These are phyloP conservation scores for Phalacrocorax aristotelis DNA, from an alignment of 2,113 vertebrate genomes.

Conservation along the genomic window DNA sequence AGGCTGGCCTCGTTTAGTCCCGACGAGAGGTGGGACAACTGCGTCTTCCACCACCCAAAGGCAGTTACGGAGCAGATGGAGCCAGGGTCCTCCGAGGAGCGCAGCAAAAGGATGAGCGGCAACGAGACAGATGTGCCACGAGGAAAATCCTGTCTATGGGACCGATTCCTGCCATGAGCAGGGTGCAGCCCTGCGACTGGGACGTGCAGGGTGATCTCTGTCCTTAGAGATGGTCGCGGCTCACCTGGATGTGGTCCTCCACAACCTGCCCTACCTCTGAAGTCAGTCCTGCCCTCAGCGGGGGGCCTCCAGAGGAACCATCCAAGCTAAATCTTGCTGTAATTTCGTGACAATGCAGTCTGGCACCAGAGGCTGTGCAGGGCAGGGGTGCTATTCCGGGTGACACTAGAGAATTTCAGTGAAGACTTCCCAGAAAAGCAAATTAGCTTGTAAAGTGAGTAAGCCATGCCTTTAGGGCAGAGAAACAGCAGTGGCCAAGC, in stretches of 20 bases:
- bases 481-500: neutral
- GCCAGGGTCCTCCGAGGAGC: neutral
- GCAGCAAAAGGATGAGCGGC: neutral
- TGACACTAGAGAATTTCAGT: neutral
- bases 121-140: accelerated
- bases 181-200: accelerated
- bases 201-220: neutral
- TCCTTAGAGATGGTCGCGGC: neutral
- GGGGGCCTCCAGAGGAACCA: neutral
- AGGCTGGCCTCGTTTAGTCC: neutral
- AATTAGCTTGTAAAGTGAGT: neutral
- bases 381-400: neutral
- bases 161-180: neutral
- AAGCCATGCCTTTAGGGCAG: neutral
- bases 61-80: neutral
- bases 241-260: accelerated
- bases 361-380: neutral
- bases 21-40: neutral
- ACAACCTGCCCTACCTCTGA: neutral
- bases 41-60: neutral
- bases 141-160: neutral
- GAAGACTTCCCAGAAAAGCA: neutral
- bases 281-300: neutral
- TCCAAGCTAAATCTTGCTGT: neutral
- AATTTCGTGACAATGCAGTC: neutral